Conservation (phyloP, 2,888 invertebrate genomes). For the Seira ritae region DNA sequence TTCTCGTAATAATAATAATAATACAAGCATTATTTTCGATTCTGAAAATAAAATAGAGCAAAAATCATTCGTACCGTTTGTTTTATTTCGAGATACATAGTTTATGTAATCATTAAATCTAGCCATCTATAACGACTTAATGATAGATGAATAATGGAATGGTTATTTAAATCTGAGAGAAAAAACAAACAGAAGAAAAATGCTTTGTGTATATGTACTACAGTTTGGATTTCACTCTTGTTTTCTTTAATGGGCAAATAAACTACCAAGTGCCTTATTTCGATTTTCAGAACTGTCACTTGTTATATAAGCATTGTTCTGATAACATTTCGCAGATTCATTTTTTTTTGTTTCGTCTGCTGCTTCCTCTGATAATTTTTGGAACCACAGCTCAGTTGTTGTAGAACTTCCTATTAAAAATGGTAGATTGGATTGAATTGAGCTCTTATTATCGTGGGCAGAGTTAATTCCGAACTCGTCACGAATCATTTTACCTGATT, state of each 20-base stretch:
- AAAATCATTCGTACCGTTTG: too few relatives aligned
- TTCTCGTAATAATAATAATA: neutral
- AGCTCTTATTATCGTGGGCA: neutral
- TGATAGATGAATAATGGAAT: conserved; percentile 17
- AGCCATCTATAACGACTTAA: conserved; percentile 31
- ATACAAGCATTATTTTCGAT: too few relatives aligned
- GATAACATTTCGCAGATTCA: too few relatives aligned
- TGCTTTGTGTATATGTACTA: neutral
- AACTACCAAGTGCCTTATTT: too few relatives aligned
- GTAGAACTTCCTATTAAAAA: too few relatives aligned
- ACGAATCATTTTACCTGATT: neutral
- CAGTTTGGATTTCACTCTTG: neutral
- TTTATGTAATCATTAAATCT: conserved; percentile 6
- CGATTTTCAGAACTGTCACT: too few relatives aligned
- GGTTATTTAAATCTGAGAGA: neutral
- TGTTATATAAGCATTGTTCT: too few relatives aligned
- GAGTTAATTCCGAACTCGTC: neutral
- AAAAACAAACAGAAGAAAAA: neutral
- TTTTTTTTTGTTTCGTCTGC: too few relatives aligned
- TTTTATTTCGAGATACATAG: too few relatives aligned
- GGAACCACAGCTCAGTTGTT: too few relatives aligned
- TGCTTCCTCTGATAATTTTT: too few relatives aligned
- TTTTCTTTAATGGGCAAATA: neutral
- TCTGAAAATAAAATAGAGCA: too few relatives aligned
- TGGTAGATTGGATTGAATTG: neutral